Evolutionary conservation across 2,113 vertebrate genomes (phyloP).

Genomic region (Caloenas nicobarica): DNA sequence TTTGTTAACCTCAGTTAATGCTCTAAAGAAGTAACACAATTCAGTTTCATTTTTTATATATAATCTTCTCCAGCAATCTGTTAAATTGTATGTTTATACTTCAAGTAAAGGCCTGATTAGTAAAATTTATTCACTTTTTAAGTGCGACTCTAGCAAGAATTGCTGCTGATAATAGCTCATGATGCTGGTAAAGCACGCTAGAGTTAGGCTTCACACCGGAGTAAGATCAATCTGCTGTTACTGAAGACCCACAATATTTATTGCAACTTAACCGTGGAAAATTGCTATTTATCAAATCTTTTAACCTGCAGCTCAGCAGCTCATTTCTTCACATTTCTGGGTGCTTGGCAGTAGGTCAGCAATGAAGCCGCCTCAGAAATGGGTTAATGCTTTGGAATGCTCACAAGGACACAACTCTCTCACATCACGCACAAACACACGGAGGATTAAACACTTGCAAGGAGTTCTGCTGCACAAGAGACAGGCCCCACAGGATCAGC

Average conservation of each 20-base stretch:
- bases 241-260: conserved; percentile 15
- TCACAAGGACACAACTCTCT: not conserved
- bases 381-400: not conserved
- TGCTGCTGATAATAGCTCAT: conserved; percentile 10
- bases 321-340: not conserved
- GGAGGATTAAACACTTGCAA: not conserved
- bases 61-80: conserved; percentile 63
- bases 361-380: not conserved
- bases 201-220: not conserved
- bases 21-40: conserved; percentile 28
- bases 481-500: not conserved
- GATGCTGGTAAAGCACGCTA: conserved; percentile 22
- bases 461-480: not conserved
- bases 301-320: not conserved
- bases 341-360: not conserved
- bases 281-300: not conserved
- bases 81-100: conserved; percentile 62
- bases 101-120: conserved; percentile 50
- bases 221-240: not conserved
- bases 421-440: not conserved
- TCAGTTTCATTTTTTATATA: conserved; percentile 45
- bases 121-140: conserved; percentile 54
- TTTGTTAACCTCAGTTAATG: not conserved
- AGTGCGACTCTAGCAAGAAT: conserved; percentile 22
- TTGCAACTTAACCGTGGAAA: not conserved